phyloP scores from a whole-genome alignment of 1,140 invertebrate species.

The Battus philenor region DNA sequence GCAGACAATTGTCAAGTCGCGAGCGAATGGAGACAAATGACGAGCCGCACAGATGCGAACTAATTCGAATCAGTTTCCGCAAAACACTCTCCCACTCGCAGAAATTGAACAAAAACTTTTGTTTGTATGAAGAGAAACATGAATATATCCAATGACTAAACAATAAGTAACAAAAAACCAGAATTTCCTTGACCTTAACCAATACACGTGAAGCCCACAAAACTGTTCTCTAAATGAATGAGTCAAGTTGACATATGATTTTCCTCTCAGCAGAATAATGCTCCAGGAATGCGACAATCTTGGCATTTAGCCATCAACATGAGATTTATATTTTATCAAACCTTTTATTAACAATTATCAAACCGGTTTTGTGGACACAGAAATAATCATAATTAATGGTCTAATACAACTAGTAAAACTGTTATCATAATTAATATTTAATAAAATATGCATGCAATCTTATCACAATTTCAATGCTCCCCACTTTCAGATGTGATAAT shows the following conservation, averaged over 20 bases:
- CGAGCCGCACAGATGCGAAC: constrained; percentile 16
- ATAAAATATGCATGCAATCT: no score
- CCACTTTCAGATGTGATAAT: no score
- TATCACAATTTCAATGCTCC: no score
- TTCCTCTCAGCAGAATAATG: constrained; percentile 28
- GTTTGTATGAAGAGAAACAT: no score
- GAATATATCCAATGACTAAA: constrained; percentile 1
- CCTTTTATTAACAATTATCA: no score
- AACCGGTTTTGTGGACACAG: no score
- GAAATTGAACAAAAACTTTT: constrained; percentile 17
- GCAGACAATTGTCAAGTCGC: constrained; percentile 21
- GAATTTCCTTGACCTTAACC: constrained; percentile 17
- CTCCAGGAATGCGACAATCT: constrained; percentile 39
- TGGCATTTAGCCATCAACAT: constrained; percentile 41
- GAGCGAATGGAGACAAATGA: constrained; percentile 29
- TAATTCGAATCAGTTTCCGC: constrained; percentile 24
- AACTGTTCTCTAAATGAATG: constrained; percentile 13
- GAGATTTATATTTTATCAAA: no score
- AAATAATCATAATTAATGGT: no score
- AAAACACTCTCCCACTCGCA: constrained; percentile 29
- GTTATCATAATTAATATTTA: no score
- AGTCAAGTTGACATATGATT: constrained; percentile 23
- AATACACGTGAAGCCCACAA: constrained; percentile 21
- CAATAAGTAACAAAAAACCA: constrained; percentile 7
- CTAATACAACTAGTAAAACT: no score